A percentile compares a stretch with the other conserved stretches of the same genome.
Evolutionary conservation across 2,888 invertebrate genomes (phyloP).

Genomic region (Pollenia amentaria): DNA sequence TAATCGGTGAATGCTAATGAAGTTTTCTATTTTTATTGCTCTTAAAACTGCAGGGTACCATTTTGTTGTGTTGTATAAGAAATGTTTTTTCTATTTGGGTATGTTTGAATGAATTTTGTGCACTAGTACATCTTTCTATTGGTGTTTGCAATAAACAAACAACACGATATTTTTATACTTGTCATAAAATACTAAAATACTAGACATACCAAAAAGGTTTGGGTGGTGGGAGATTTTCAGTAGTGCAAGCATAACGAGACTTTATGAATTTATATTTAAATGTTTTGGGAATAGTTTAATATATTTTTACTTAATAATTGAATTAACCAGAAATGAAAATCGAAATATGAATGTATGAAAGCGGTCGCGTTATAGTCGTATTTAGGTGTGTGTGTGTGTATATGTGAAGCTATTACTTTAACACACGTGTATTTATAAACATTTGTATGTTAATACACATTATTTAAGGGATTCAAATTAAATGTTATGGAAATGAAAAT

Average conservation of each 20-base stretch:
- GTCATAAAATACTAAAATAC: conserved; percentile 28
- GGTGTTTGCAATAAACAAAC: conserved; percentile 47
- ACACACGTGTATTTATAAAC: no score
- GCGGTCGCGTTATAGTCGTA: no score
- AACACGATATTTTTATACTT: conserved; percentile 47
- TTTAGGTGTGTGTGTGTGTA: no score
- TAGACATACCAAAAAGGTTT: neutral
- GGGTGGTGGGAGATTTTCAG: no score
- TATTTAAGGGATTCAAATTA: neutral
- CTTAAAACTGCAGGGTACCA: neutral
- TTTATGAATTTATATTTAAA: no score
- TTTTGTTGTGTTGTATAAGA: no score
- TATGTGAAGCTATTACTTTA: no score
- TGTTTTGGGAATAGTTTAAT: no score
- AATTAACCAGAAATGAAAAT: no score
- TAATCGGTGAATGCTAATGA: neutral
- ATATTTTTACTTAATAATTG: no score
- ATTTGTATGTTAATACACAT: neutral
- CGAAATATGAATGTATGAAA: no score
- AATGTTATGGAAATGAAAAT: neutral
- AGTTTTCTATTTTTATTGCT: neutral
- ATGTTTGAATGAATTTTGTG: neutral
- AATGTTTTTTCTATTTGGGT: neutral
- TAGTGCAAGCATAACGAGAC: no score
- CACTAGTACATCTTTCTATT: conserved; percentile 49